phyloP scores from a whole-genome alignment of 35 echinoderm and acorn worm species.

The Lytechinus pictus region DNA sequence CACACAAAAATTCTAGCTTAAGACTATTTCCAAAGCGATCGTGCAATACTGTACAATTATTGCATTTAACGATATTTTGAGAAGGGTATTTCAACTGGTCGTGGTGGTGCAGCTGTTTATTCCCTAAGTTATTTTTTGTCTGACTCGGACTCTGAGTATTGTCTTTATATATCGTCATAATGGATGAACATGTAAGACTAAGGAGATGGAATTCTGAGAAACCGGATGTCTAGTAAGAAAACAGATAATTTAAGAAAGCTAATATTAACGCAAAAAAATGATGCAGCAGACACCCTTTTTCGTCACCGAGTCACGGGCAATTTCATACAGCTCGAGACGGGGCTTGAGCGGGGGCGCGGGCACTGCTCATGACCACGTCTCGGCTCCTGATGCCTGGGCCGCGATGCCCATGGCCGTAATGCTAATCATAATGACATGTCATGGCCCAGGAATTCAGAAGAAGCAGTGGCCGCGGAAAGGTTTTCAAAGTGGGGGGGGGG shows the following conservation, averaged over 20 bases:
- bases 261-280: not conserved
- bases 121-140: not conserved
- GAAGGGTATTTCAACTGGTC: no score
- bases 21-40: not conserved
- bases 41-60: not conserved
- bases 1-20: not conserved
- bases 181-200: not conserved
- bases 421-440: no score
- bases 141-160: not conserved
- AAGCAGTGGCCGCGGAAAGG: no score
- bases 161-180: not conserved
- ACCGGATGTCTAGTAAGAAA: not conserved
- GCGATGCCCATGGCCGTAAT: no score
- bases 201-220: not conserved
- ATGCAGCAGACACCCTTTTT: not conserved
- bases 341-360: no score
- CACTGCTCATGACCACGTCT: not conserved
- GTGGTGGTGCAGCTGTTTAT: not conserved
- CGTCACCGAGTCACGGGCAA: no score
- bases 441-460: no score
- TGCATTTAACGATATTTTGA: not conserved
- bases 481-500: no score
- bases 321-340: no score
- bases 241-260: not conserved
- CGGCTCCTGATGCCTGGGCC: not conserved